Evolutionary conservation across 2,797 vertebrate species (phyloP).

Genomic region (Saguinus oedipus): DNA sequence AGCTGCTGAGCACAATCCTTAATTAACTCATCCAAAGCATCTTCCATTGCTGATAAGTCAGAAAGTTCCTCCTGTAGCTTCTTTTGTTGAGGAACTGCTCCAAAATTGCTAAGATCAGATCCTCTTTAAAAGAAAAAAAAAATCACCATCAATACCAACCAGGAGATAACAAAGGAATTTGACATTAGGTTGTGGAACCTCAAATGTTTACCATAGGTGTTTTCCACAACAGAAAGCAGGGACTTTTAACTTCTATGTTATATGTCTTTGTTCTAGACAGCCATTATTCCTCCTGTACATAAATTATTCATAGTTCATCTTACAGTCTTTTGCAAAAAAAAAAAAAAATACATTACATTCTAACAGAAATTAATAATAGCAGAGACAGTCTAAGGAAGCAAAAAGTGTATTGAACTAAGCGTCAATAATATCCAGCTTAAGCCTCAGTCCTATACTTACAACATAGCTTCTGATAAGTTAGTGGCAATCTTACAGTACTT

Average conservation of each 20-base stretch:
- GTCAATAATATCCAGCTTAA: fast-evolving
- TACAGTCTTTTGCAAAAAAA: not conserved
- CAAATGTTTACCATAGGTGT: not conserved
- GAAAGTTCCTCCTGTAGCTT: slow-evolving; percentile 87
- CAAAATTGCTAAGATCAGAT: slow-evolving; percentile 79
- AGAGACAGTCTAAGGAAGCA: not conserved
- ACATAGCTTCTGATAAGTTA: not conserved
- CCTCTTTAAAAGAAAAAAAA: slow-evolving; percentile 84
- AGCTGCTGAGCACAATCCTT: slow-evolving; percentile 93
- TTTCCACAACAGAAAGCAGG: not conserved
- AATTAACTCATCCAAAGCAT: slow-evolving; percentile 92
- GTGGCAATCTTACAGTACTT: not conserved
- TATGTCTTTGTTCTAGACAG: not conserved
- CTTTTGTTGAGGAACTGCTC: slow-evolving; percentile 76
- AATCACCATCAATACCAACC: not conserved
- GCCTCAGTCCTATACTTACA: not conserved
- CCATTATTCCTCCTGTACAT: not conserved
- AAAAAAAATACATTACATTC: not conserved
- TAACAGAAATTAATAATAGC: not conserved
- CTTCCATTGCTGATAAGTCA: slow-evolving; percentile 91
- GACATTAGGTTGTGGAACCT: not conserved
- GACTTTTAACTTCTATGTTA: not conserved
- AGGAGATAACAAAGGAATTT: not conserved
- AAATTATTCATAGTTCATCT: not conserved
- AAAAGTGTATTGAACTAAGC: not conserved